Percentiles rank a stretch among this genome's conserved stretches.
phyloP scores from a whole-genome alignment of 2,113 vertebrate genomes.

The Pitta sordida region DNA sequence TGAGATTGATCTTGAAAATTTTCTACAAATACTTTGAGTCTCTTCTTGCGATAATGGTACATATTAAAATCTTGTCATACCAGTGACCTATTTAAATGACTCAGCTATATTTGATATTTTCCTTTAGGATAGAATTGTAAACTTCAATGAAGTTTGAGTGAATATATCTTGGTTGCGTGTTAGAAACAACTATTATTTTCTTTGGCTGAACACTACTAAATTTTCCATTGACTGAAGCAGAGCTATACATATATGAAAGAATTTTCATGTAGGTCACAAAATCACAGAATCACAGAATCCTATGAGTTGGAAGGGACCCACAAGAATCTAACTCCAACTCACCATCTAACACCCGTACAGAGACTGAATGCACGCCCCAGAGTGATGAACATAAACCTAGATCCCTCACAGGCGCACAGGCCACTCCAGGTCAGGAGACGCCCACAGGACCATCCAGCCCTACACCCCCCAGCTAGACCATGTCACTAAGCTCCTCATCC shows the following conservation, averaged over 20 bases:
- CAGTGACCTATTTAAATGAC: conserved; percentile 48
- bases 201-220: background rate
- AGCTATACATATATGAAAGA: background rate
- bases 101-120: conserved; percentile 19
- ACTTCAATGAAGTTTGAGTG: conserved; percentile 27
- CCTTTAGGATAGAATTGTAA: background rate
- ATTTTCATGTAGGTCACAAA: background rate
- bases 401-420: too few species aligned
- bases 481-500: too few species aligned
- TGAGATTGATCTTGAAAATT: conserved; percentile 55
- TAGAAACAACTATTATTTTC: conserved; percentile 7
- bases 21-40: background rate
- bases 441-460: too few species aligned
- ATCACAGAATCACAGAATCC: background rate
- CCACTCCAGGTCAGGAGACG: too few species aligned
- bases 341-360: too few species aligned
- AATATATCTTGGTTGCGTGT: background rate
- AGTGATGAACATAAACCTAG: too few species aligned
- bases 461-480: too few species aligned
- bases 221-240: background rate
- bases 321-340: too few species aligned
- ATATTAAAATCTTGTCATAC: conserved; percentile 44
- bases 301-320: too few species aligned
- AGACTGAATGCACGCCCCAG: too few species aligned
- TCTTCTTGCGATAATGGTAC: conserved; percentile 35